Base-by-base conservation (phyloP, 2,113 vertebrate genomes). In the Accipiter virgatus region DNA sequence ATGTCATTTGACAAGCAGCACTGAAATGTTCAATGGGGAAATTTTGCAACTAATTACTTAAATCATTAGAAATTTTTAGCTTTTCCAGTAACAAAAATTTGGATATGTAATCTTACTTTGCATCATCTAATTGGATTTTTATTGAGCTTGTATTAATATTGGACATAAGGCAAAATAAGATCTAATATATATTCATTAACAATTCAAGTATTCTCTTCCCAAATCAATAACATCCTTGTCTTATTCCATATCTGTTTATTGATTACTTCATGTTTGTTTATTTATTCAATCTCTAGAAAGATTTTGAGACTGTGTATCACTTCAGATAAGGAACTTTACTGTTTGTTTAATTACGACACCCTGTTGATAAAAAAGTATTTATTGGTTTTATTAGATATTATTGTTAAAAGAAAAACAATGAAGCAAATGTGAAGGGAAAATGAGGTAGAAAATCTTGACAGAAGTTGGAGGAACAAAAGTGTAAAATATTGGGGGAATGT, bases 1-100 rank as follows among this genome's bases (percentile, higher is more conserved):
- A 40, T 47, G 82, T 98, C 56, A 88, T 91, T 96, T 96, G 77
- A 91, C 86, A 95, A 93, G 52, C 58, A 96, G 56, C 31, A 90
- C 48, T 72, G 77, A 95, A 95, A 95, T 73, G 21, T 75, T 97
- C 42, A 88, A 16, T 89, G 73, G 42, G 71, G 96, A 97, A 95
- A 71, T 75, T 95, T 96, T 93, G 27, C 45, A 95, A 83, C 23
- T 71, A 82, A 91, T 92, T 95, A 84, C 47, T 61, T 66, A 94
- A 88, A 71, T 85, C 7, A 40, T 88, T 91, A 86, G 34, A 95
- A 78, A 73, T 80, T 80, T 95, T 94, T 90, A 40, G 5, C 1
- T 79, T 70, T 88, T 84, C 55, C 34, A 80, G 32, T 8, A 80
- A 63, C n/a, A 67, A 62, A 8, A 96, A 16, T 75, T 81, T 34